phyloP scores from a whole-genome alignment of 35 echinoderm and acorn worm genomes.

The Ophiothrix spiculata region DNA sequence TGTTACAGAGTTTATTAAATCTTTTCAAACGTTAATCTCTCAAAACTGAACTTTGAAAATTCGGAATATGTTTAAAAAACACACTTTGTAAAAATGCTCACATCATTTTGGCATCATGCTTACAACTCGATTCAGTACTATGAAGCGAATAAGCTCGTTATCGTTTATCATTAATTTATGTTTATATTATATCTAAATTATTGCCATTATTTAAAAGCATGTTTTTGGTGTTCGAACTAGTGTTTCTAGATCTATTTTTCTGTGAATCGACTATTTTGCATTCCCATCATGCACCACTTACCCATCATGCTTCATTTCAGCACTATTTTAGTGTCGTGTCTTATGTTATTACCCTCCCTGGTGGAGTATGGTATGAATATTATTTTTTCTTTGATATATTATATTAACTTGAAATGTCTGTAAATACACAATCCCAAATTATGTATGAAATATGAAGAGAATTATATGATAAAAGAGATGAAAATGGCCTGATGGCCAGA shows the following conservation, averaged over 20 bases:
- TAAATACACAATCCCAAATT: not conserved
- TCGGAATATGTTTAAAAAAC: too few relatives aligned
- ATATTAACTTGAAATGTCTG: conserved; percentile 1
- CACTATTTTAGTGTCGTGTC: not conserved
- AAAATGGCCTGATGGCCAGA: not conserved
- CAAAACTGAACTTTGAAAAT: too few relatives aligned
- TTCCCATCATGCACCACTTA: too few relatives aligned
- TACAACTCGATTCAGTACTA: not conserved
- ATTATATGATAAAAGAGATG: not conserved
- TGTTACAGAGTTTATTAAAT: too few relatives aligned
- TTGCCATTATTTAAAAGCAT: not conserved
- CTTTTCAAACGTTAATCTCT: too few relatives aligned
- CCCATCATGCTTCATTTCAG: too few relatives aligned
- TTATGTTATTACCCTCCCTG: not conserved
- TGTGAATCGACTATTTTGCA: too few relatives aligned
- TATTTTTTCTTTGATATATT: not conserved
- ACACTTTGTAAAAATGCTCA: too few relatives aligned
- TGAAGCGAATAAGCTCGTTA: not conserved
- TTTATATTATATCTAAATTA: not conserved
- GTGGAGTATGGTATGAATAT: not conserved
- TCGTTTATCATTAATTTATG: not conserved
- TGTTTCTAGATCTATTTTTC: too few relatives aligned
- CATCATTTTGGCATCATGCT: too few relatives aligned
- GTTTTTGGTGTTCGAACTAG: too few relatives aligned
- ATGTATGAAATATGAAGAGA: not conserved